A percentile compares a stretch with the other conserved stretches of the same genome.
Conservation (phyloP, 2,888 invertebrate species). For the Pseudoips prasinana region DNA sequence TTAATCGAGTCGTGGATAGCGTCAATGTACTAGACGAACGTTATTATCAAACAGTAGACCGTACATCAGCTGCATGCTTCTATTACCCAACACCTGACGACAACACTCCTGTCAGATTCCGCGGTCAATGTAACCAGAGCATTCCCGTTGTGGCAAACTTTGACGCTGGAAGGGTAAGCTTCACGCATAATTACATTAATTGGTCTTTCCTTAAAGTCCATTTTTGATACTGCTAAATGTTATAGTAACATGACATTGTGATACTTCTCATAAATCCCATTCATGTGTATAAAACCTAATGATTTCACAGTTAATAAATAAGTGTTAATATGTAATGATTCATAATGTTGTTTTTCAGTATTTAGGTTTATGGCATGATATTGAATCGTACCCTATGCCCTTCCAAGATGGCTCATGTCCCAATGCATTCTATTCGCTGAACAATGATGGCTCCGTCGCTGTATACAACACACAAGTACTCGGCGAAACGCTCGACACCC, state of each 20-base stretch:
- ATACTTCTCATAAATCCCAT: no score
- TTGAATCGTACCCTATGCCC: slow-evolving; percentile 43
- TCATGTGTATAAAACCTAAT: no score
- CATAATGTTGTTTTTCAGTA: slow-evolving; percentile 43
- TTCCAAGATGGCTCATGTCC: slow-evolving; percentile 50
- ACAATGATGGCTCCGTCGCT: slow-evolving; percentile 13
- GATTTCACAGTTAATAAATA: no score
- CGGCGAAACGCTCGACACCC: slow-evolving; percentile 32
- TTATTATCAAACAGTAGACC: slow-evolving; percentile 39
- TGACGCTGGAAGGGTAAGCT: slow-evolving; percentile 24
- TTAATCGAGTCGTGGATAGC: slow-evolving; percentile 33
- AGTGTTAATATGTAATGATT: no score
- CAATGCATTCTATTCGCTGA: slow-evolving; percentile 41
- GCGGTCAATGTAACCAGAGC: slow-evolving; percentile 21
- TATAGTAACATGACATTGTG: neutral
- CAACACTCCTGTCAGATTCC: slow-evolving; percentile 19
- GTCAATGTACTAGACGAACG: slow-evolving; percentile 41
- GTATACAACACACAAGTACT: slow-evolving; percentile 44
- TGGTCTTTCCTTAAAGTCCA: no score
- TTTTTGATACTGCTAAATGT: no score
- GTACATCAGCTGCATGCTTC: slow-evolving; percentile 34
- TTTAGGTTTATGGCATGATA: slow-evolving; percentile 46
- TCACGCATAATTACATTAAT: no score
- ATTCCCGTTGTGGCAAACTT: slow-evolving; percentile 22
- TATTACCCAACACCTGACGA: slow-evolving; percentile 26